Conservation (phyloP, 2,797 vertebrate species). For the Masticophis lateralis region DNA sequence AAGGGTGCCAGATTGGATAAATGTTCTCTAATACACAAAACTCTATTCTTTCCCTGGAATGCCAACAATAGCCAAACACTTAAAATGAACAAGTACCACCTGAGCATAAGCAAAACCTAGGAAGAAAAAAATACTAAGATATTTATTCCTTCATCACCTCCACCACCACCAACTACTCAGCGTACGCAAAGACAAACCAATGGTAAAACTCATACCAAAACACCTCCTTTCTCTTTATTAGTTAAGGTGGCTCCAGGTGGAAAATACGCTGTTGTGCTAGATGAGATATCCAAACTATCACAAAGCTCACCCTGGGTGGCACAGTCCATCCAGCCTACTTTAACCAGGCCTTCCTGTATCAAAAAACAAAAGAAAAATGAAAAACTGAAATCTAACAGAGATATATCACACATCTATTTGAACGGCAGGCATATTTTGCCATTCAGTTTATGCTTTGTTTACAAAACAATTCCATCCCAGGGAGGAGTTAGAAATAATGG, state of each 20-base stretch:
- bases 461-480: background rate
- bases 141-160: background rate
- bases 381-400: background rate
- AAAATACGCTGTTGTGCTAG: conserved; percentile 86
- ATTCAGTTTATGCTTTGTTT: background rate
- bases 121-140: conserved; percentile 7
- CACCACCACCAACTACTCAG: conserved; percentile 9
- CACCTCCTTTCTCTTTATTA: conserved; percentile 75
- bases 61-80: background rate
- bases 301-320: conserved; percentile 83
- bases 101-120: background rate
- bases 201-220: conserved; percentile 79
- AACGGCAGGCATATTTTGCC: background rate
- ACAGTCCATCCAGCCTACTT: conserved; percentile 95
- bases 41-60: background rate
- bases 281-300: conserved; percentile 84
- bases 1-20: background rate
- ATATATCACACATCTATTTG: background rate
- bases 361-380: conserved; percentile 2
- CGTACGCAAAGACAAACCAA: conserved; percentile 29
- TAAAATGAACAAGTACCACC: background rate
- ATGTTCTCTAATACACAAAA: conserved; percentile 11
- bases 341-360: conserved; percentile 87
- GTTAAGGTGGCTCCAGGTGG: conserved; percentile 87
- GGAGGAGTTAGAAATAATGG: conserved; percentile 15